Base-by-base conservation (phyloP, 1,140 invertebrate genomes). In the Hermetia illucens region DNA sequence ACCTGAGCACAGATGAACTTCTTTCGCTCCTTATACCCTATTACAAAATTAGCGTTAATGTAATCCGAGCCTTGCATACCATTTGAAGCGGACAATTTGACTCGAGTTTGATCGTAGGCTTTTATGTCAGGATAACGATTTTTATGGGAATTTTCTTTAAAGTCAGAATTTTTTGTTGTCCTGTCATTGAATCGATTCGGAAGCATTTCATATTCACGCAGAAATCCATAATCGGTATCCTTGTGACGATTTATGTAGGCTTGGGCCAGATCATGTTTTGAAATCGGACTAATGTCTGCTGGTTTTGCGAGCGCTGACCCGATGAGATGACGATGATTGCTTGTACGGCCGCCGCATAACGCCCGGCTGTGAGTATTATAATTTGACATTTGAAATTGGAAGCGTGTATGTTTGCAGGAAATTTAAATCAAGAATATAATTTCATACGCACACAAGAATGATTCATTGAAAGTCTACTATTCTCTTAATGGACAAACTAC, bases 21-120 rank as follows among this genome's bases (percentile, higher is more conserved):
- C 52, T 92, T 92, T n/a, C 84, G 64, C 51, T 89, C 83, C 64
- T 90, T 90, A 52, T 91, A 91, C 8, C 88, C 83, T 50, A 84
- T 72, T 1, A 94, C 87, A 50, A 83, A 84, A 53, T 92, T 93
- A 0, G 90, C 89, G 57, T 95, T 95, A 37, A 94, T 89, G 52
- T 95, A 95, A 61, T 92, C 87, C 0, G 79, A 81, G 4, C 80
- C 79, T 31, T 71, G 69, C 25, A 82, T 73, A 20, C 79, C 79
- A 54, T 87, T 84, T 4, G 82, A 65, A 43, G 77, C 71, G 0
- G 74, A 65, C 5, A 92, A 56, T 49, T 82, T 80, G 0, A 94
- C 84, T 47, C 90, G 64, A 5, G 87, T 93, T 63, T 95, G 89
- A 65, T 95, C 89, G 56, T 90, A 91, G 3, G 82, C 81, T 60